phyloP scores from a whole-genome alignment of 2,888 invertebrate species.

The Drosophila aldrichi region DNA sequence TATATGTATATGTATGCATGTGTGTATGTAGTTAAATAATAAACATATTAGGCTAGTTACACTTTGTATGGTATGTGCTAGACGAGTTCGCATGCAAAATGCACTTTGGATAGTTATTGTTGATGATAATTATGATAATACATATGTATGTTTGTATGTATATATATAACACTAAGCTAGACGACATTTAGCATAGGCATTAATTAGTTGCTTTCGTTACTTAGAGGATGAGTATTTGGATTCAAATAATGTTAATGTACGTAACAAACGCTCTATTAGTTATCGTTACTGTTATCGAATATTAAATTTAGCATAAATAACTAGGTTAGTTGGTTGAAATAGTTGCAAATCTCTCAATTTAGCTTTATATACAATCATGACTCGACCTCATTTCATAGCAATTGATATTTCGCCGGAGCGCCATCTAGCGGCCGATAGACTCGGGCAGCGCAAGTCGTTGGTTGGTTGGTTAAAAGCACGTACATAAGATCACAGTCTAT shows the following conservation, averaged over 20 bases:
- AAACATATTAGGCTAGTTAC: slow-evolving; percentile 62
- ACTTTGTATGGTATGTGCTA: slow-evolving; percentile 35
- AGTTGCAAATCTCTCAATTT: slow-evolving; percentile 41
- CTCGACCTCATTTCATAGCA: slow-evolving; percentile 7
- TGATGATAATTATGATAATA: slow-evolving; percentile 23
- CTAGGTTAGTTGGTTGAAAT: slow-evolving; percentile 43
- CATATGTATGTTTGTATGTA: neutral
- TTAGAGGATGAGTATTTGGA: slow-evolving; percentile 59
- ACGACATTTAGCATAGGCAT: slow-evolving; percentile 80
- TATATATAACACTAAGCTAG: slow-evolving; percentile 58
- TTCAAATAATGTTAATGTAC: slow-evolving; percentile 26
- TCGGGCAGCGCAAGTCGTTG: slow-evolving; percentile 2
- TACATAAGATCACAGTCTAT: slow-evolving; percentile 67
- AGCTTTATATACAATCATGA: slow-evolving; percentile 58
- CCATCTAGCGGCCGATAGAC: slow-evolving; percentile 25
- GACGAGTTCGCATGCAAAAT: slow-evolving; percentile 43
- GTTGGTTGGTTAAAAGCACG: slow-evolving; percentile 29
- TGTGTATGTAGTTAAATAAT: slow-evolving; percentile 59
- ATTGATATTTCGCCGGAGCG: slow-evolving; percentile 31
- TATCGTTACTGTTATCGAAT: slow-evolving; percentile 26
- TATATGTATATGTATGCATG: slow-evolving; percentile 26
- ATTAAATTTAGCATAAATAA: slow-evolving; percentile 49
- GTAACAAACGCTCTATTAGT: slow-evolving; percentile 58
- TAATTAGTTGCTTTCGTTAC: slow-evolving; percentile 78
- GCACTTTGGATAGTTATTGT: slow-evolving; percentile 53